Evolutionary conservation across 2,113 vertebrate genomes (phyloP).

Genomic region (Centrocercus urophasianus): DNA sequence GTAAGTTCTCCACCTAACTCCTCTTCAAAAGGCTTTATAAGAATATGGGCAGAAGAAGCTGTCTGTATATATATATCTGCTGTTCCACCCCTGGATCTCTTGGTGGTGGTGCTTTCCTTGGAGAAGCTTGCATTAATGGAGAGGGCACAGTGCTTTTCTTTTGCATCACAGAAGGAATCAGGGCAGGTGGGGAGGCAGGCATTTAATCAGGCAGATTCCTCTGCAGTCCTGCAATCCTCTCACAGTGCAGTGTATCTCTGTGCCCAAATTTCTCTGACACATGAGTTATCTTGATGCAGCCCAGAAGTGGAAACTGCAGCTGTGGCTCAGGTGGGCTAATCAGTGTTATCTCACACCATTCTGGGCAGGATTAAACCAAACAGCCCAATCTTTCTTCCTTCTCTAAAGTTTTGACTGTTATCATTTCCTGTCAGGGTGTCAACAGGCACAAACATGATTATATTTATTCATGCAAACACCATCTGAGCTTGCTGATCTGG

Average conservation of each 20-base stretch:
- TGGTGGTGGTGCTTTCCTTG: not conserved
- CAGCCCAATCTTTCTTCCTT: not conserved
- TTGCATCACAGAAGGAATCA: not conserved
- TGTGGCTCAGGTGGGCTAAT: not conserved
- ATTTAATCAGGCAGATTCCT: not conserved
- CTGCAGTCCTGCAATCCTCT: not conserved
- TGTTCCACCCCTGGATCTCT: not conserved
- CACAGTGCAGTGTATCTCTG: not conserved
- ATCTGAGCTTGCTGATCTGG: not conserved
- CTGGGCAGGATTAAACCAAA: not conserved
- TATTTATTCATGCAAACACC: accelerated
- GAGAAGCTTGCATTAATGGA: not conserved
- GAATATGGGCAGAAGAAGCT: not conserved
- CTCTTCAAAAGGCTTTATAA: not conserved
- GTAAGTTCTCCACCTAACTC: not conserved
- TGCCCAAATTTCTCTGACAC: not conserved
- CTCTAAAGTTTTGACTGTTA: not conserved
- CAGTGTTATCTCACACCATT: accelerated
- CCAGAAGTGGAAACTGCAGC: not conserved
- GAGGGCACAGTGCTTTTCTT: not conserved
- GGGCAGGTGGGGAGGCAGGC: not conserved
- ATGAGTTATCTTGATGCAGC: not conserved
- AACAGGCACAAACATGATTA: not conserved
- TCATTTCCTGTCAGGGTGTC: not conserved
- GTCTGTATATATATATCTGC: not conserved